Conservation (phyloP, 2,113 vertebrate species). For the Emydura subglobosa region DNA sequence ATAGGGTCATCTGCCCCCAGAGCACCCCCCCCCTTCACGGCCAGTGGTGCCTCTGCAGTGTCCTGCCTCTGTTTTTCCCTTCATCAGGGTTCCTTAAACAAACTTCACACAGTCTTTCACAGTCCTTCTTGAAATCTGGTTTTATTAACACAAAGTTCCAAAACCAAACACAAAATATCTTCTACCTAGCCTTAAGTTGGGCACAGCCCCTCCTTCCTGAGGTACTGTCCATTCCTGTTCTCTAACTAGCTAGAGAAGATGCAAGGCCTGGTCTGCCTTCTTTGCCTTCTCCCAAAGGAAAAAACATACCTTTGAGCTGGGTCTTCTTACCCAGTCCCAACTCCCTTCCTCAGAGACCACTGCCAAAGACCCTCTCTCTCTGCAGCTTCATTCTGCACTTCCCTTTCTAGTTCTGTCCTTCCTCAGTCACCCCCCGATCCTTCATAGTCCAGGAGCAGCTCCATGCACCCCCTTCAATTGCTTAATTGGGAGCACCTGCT, state of each 20-base stretch:
- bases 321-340: neutral
- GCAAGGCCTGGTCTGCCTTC: neutral
- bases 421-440: neutral
- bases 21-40: neutral
- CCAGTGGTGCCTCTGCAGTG: neutral
- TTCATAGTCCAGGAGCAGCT: neutral
- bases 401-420: neutral
- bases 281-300: neutral
- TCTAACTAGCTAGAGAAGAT: neutral
- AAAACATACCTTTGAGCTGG: neutral
- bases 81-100: neutral
- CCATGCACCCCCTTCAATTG: neutral
- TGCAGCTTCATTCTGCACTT: neutral
- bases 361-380: neutral
- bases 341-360: neutral
- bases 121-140: neutral
- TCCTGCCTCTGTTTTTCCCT: neutral
- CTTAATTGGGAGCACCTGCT: neutral
- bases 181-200: neutral
- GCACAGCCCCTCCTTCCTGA: neutral
- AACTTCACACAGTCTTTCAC: neutral
- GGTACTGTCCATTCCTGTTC: neutral
- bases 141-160: neutral
- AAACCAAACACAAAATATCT: neutral
- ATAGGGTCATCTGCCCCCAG: neutral